phyloP scores from a whole-genome alignment of 2,113 vertebrate species.

The Hypanus sabinus region DNA sequence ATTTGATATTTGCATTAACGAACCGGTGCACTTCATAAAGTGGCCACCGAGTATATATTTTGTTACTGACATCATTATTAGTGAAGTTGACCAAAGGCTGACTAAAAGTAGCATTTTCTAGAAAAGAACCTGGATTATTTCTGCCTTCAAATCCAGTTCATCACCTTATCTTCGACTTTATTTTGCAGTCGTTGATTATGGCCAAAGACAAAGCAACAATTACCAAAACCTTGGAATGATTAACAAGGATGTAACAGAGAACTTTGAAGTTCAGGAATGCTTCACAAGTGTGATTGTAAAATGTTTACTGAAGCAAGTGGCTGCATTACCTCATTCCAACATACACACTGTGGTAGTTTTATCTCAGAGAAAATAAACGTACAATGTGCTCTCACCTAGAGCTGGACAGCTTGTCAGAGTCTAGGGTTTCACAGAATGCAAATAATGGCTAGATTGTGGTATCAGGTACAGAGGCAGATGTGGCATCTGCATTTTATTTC shows the following conservation, averaged over 20 bases:
- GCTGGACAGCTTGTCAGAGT: not conserved
- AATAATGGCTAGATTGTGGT: not conserved
- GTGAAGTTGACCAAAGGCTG: not conserved
- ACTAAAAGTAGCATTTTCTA: not conserved
- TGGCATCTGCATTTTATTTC: not conserved
- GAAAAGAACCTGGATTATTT: not conserved
- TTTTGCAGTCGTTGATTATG: not conserved
- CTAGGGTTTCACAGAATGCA: not conserved
- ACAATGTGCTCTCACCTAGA: not conserved
- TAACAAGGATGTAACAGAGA: slow-evolving; percentile 20
- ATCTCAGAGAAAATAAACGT: not conserved
- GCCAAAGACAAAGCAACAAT: not conserved
- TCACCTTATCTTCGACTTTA: not conserved
- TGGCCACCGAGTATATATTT: not conserved
- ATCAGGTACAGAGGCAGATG: not conserved
- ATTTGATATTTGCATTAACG: too few species aligned
- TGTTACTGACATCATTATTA: not conserved
- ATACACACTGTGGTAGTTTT: not conserved
- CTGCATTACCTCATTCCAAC: slow-evolving; percentile 10
- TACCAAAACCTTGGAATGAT: not conserved
- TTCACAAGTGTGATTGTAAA: not conserved
- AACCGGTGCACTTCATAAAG: too few species aligned
- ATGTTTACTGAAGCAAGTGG: not conserved
- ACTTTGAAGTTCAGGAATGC: not conserved
- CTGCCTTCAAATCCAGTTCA: not conserved